Evolutionary conservation across 2,113 vertebrate genomes (phyloP).

Genomic region (Neofelis nebulosa): DNA sequence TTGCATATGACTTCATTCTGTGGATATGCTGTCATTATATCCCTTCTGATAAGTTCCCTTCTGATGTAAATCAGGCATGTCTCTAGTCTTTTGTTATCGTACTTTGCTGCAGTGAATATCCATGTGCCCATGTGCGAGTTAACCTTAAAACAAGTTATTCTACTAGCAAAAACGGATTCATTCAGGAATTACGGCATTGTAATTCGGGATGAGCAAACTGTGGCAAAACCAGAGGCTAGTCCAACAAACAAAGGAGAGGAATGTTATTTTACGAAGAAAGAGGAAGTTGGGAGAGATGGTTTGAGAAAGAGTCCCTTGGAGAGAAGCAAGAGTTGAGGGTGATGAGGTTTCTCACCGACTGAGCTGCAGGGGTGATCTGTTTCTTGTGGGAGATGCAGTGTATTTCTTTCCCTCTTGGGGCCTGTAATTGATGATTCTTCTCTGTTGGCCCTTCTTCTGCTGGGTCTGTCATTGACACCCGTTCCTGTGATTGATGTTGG

Average conservation of each 20-base stretch:
- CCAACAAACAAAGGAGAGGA: not conserved
- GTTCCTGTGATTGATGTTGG: not conserved
- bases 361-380: not conserved
- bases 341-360: not conserved
- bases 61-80: not conserved
- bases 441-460: not conserved
- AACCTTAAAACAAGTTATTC: not conserved
- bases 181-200: not conserved
- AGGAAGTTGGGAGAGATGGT: not conserved
- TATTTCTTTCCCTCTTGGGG: not conserved
- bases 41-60: not conserved
- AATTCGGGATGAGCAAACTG: not conserved
- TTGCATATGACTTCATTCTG: not conserved
- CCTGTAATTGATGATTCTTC: not conserved
- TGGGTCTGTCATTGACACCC: not conserved
- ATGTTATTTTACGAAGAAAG: not conserved
- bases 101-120: not conserved
- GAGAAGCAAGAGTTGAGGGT: not conserved
- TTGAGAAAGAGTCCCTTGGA: not conserved
- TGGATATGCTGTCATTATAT: not conserved
- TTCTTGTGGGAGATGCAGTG: not conserved
- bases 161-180: not conserved
- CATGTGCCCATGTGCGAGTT: not conserved
- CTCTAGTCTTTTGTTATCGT: not conserved
- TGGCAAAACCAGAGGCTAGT: not conserved